Base-by-base conservation (phyloP, 2,888 invertebrate species). In the Drosophila planitibia region DNA sequence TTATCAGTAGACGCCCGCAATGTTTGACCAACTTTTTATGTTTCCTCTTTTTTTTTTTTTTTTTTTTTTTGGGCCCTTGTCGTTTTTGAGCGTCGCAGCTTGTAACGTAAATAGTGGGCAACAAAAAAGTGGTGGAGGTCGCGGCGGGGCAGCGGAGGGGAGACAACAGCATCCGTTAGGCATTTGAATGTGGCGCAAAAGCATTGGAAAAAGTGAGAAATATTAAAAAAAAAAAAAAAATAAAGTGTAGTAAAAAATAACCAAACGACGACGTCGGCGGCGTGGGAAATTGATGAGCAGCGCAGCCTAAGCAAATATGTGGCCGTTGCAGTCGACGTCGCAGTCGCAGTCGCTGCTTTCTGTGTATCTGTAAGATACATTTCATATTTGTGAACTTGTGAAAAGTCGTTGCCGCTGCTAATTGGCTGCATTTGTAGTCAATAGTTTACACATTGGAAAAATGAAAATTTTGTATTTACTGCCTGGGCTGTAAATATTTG, bases 371-470 rank as follows among this genome's bases (percentile, higher is more conserved):
- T 71, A 30, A 78, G 80, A 69, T 81, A 81, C 82, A 81, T 78
- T 81, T 79, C 62, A 65, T 74, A 78, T 81, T 88, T 84, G 84
- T 85, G 74, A 86, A 86, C 86, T 89, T 85, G 84, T 85, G 85
- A 85, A 85, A 86, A 86, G 86, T 86, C 76, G 89, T 72, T 82
- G 67, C 79, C 76, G 83, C 76, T 75, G 85, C 88, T 85, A 85
- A 85, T 85, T 85, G 87, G 79, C 73, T 72, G 88, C 85, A 81
- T 85, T 85, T 85, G 90, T 85, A 81, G 80, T 69, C 83, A 78
- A 75, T 65, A 47, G 22, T 39, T 81, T 84, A 86, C 87, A 83
- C 86, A 89, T 77, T 89, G 81, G 73, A 76, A 54, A 28, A 71
- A 39, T n/a, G 39, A 25, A 62, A 72, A 71, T 60, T 74, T 64